Percentiles rank a stretch among this genome's conserved stretches.
These are phyloP conservation scores for Graphium colonna DNA, from an alignment of 2,888 invertebrate genomes.

Conservation along the genomic window DNA sequence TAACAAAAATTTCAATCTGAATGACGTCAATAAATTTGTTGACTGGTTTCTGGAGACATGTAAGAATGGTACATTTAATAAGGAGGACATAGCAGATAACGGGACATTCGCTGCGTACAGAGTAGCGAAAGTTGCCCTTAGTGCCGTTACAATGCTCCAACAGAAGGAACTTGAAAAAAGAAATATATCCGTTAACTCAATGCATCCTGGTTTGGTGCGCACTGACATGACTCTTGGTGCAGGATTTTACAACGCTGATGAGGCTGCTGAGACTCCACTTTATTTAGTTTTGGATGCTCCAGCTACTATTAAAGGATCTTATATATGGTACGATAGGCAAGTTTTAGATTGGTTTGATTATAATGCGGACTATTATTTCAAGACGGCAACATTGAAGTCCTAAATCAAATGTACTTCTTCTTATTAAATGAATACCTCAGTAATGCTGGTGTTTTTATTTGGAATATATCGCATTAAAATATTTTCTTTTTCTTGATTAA, in stretches of 20 bases:
- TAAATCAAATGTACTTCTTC: too few relatives aligned
- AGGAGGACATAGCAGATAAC: conserved; percentile 56
- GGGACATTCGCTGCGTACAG: conserved; percentile 81
- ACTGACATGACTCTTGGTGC: conserved; percentile 87
- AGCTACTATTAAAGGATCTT: conserved; percentile 78
- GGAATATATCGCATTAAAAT: too few relatives aligned
- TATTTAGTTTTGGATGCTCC: conserved; percentile 75
- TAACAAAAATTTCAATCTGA: conserved; percentile 42
- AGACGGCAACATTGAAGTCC: conserved; percentile 33
- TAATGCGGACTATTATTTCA: too few relatives aligned
- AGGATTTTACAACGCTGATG: too few relatives aligned
- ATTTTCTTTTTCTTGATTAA: too few relatives aligned
- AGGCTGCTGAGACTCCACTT: conserved; percentile 77
- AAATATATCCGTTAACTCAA: conserved; percentile 80
- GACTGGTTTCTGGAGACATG: conserved; percentile 79
- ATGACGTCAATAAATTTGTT: conserved; percentile 75
- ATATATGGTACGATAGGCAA: conserved; percentile 79
- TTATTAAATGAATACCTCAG: too few relatives aligned
- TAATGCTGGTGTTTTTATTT: too few relatives aligned
- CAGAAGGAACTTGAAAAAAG: conserved; percentile 79
- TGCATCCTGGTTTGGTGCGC: conserved; percentile 87
- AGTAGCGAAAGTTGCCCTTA: too few relatives aligned
- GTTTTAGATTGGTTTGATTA: conserved; percentile 80
- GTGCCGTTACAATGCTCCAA: conserved; percentile 83
- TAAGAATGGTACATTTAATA: conserved; percentile 46